Base-by-base conservation (phyloP, 1,140 invertebrate genomes). In the Cotesia typhae region DNA sequence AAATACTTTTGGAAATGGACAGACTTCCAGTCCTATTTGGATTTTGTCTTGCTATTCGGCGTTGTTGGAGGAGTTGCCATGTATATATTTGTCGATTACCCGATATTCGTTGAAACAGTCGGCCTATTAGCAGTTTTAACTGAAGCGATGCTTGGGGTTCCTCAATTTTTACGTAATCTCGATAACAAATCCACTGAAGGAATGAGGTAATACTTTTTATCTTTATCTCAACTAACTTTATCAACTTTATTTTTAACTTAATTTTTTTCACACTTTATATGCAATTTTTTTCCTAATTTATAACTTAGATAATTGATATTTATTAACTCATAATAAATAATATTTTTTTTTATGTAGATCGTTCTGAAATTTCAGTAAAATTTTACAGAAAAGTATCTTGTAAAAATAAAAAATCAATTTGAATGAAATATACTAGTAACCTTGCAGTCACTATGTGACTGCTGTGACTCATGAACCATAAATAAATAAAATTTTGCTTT, bases 1-100 rank as follows among this genome's bases (percentile, higher is more conserved):
- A 92, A 92, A 80, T 94, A 95, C 88, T 99, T 99, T 90, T 99
- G 98, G 98, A 94, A 95, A 82, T 99, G 98, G 98, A 98, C 96
- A 71, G 97, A 99, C 87, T 98, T 99, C 83, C 92, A 94, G 82
- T 98, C 96, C 59, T 99, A 99, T 81, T 80, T 99, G 73, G 94
- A 98, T 81, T 99, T 96, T 82, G 92, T 98, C 88, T 85, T 95
- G 61, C 88, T 94, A 1, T 97, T 99, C 85, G 93, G 94, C 67
- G 90, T 94, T 14, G 82, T 94, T 4, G 91, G 94, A 28, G 94
- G 95, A 51, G 83, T 95, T 17, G 80, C 98, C 37, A 98, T 96
- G 82, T 98, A 96, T 86, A 80, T 98, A 53, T 91, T 99, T 81
- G 89, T 96, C 68, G 91, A 94, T 77, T 90, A 93, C 77, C 86